These are phyloP conservation scores for Erannis defoliaria DNA, from an alignment of 2,888 invertebrate genomes.

Conservation along the genomic window DNA sequence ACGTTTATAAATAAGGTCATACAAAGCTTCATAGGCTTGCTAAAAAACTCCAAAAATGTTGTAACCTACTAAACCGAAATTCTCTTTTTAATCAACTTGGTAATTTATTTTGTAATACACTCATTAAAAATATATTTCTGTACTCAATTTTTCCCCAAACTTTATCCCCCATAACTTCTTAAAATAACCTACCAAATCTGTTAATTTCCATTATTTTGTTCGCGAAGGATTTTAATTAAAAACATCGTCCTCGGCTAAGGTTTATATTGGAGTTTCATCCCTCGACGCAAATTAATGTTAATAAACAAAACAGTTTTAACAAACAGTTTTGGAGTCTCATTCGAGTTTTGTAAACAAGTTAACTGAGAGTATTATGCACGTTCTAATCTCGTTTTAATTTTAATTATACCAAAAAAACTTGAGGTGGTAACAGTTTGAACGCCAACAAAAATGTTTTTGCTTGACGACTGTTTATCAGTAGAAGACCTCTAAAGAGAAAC, in stretches of 20 bases:
- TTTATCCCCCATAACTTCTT: slow-evolving; percentile 14
- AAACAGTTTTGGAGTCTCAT: slow-evolving; percentile 33
- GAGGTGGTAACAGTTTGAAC: too few species aligned
- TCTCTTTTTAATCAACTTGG: not conserved
- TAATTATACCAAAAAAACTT: not conserved
- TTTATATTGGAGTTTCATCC: slow-evolving; percentile 43
- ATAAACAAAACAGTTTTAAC: slow-evolving; percentile 36
- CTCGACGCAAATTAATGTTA: slow-evolving; percentile 42
- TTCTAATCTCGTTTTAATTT: slow-evolving; percentile 31
- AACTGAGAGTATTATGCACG: slow-evolving; percentile 21
- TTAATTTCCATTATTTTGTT: slow-evolving; percentile 40
- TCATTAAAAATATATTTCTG: not conserved
- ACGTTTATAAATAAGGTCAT: too few species aligned
- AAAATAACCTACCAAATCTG: slow-evolving; percentile 38
- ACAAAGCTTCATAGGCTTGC: too few species aligned
- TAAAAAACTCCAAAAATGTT: too few species aligned
- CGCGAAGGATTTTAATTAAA: slow-evolving; percentile 46
- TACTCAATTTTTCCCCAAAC: slow-evolving; percentile 7
- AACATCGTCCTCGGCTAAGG: slow-evolving; percentile 35
- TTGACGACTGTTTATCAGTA: not conserved
- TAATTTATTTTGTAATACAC: not conserved
- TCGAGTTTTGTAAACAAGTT: slow-evolving; percentile 39
- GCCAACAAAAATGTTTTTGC: not conserved
- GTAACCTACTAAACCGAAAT: not conserved
- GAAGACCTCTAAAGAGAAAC: too few species aligned